Percentiles rank a stretch among this genome's conserved stretches.
phyloP scores from a whole-genome alignment of 1,140 invertebrate genomes.

The Zaprionus inermis region DNA sequence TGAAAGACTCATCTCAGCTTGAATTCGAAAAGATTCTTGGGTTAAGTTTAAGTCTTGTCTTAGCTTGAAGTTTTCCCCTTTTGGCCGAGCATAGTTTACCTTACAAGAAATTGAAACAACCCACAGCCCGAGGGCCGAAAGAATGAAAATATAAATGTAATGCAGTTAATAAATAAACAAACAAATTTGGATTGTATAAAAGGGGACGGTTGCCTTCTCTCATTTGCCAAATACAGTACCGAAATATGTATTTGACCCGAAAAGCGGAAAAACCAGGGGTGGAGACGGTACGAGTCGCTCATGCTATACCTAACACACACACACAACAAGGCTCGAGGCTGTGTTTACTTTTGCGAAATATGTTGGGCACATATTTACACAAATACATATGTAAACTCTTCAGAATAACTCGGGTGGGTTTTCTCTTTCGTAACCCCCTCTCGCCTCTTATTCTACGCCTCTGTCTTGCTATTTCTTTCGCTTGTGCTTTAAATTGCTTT shows the following conservation, averaged over 20 bases:
- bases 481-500: conserved; percentile 78
- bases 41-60: too few species aligned
- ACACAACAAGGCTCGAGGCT: conserved; percentile 42
- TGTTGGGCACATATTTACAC: conserved; percentile 77
- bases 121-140: conserved; percentile 51
- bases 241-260: conserved; percentile 51
- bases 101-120: conserved; percentile 40
- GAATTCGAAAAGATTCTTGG: too few species aligned
- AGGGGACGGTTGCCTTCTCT: not conserved
- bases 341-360: conserved; percentile 81
- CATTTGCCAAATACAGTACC: conserved; percentile 40
- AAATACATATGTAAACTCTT: conserved; percentile 71
- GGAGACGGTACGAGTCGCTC: conserved; percentile 26
- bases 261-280: not conserved
- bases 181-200: conserved; percentile 77
- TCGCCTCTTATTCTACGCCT: not conserved
- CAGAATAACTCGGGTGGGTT: conserved; percentile 22
- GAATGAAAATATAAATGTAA: conserved; percentile 65
- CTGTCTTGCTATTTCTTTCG: not conserved
- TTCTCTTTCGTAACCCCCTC: not conserved
- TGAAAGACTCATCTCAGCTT: not conserved
- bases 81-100: not conserved
- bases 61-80: too few species aligned
- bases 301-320: conserved; percentile 45
- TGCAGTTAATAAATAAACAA: conserved; percentile 82